Conservation (phyloP, 2,797 vertebrate species). For the Mallotus villosus region DNA sequence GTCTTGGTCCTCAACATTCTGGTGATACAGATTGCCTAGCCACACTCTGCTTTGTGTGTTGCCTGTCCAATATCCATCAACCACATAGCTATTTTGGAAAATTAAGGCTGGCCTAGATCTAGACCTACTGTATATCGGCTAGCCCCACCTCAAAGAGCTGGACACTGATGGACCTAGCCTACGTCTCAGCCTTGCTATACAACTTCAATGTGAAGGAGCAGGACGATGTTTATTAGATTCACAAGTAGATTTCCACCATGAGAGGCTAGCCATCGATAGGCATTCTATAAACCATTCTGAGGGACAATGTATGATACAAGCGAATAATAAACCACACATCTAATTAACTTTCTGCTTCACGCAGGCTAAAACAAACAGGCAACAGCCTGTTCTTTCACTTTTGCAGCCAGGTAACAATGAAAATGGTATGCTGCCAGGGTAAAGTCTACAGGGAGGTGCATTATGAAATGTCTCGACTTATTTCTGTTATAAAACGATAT, state of each 20-base stretch:
- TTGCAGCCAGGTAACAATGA: background rate
- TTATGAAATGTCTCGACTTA: too few species aligned
- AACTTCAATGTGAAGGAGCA: background rate
- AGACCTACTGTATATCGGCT: conserved; percentile 10
- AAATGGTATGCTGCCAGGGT: background rate
- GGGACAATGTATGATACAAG: background rate
- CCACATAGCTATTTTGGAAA: conserved; percentile 19
- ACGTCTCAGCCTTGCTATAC: background rate
- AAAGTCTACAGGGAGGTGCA: background rate
- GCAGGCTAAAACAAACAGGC: background rate
- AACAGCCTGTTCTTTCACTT: too few species aligned
- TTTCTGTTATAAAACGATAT: too few species aligned
- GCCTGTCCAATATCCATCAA: background rate
- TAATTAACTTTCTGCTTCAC: background rate
- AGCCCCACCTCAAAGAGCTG: background rate
- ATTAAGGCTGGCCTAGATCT: too few species aligned
- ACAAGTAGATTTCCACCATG: background rate
- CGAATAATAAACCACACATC: background rate
- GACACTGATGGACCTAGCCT: background rate
- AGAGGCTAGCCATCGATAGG: background rate
- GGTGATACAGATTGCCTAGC: conserved; percentile 29
- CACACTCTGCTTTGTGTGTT: background rate
- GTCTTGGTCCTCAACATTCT: conserved; percentile 18
- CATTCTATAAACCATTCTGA: background rate
- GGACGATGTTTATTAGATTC: background rate